phyloP scores from a whole-genome alignment of 2,113 vertebrate genomes.

The Empidonax traillii region DNA sequence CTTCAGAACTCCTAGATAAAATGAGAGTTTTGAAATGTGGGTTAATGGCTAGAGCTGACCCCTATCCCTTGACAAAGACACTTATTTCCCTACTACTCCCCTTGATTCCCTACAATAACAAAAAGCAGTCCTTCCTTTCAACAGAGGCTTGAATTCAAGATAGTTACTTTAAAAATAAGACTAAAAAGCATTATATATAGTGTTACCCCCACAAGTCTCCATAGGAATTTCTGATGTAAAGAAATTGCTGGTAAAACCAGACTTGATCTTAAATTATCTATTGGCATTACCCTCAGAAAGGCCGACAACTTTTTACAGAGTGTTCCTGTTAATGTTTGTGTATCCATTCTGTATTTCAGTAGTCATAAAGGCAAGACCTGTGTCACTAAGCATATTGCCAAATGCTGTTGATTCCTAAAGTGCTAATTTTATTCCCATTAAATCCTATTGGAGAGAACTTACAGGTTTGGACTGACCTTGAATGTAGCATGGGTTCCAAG shows the following conservation, averaged over 20 bases:
- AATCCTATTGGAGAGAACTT: not conserved
- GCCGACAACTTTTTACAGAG: not conserved
- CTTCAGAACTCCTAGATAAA: not conserved
- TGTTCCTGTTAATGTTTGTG: not conserved
- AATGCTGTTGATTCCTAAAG: not conserved
- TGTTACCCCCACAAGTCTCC: not conserved
- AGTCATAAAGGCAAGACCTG: not conserved
- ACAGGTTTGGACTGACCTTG: not conserved
- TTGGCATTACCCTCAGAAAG: not conserved
- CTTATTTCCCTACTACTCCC: no score
- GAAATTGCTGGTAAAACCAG: not conserved
- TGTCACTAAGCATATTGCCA: not conserved
- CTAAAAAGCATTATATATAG: not conserved
- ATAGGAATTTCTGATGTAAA: not conserved
- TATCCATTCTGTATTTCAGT: not conserved
- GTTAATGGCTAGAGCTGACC: not conserved
- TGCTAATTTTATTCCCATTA: not conserved
- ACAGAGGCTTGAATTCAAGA: not conserved
- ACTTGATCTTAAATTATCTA: not conserved
- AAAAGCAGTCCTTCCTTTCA: not conserved
- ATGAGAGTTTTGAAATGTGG: not conserved
- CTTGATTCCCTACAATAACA: not conserved
- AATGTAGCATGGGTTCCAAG: not conserved
- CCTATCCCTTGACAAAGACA: not conserved
- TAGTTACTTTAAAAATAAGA: not conserved